phyloP scores from a whole-genome alignment of 2,797 vertebrate species.

The Aotus griseimembra region DNA sequence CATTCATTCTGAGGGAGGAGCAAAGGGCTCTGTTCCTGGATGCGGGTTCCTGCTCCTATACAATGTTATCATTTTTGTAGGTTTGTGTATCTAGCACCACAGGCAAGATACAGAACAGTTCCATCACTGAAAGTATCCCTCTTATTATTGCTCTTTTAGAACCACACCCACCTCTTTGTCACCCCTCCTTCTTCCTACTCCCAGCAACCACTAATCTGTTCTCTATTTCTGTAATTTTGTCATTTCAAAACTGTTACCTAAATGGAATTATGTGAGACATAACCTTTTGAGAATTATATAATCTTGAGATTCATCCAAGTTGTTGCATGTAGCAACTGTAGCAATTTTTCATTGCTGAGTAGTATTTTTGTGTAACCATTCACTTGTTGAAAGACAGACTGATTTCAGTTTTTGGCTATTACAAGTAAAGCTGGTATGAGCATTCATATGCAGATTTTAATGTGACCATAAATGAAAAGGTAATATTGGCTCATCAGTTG shows the following conservation, averaged over 20 bases:
- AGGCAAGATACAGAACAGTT: not conserved
- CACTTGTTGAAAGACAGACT: not conserved
- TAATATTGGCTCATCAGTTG: not conserved
- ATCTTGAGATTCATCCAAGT: not conserved
- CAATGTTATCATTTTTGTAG: not conserved
- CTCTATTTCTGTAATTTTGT: not conserved
- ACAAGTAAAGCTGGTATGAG: not conserved
- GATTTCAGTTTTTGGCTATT: not conserved
- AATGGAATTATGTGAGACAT: not conserved
- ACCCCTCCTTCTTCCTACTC: not conserved
- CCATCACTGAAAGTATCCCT: not conserved
- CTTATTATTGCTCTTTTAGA: not conserved
- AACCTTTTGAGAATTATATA: not conserved
- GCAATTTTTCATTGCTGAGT: not conserved
- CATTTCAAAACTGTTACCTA: not conserved
- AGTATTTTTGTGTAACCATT: not conserved
- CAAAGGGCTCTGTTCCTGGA: no score
- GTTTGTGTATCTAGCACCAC: not conserved
- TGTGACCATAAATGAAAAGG: slow-evolving; percentile 7
- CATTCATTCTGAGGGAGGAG: no score
- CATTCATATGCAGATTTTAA: slow-evolving; percentile 17
- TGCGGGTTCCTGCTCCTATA: not conserved
- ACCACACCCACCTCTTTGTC: not conserved
- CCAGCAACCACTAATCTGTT: not conserved
- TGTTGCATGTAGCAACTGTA: not conserved